phyloP scores from a whole-genome alignment of 2,888 invertebrate species.

The Muscina levida region DNA sequence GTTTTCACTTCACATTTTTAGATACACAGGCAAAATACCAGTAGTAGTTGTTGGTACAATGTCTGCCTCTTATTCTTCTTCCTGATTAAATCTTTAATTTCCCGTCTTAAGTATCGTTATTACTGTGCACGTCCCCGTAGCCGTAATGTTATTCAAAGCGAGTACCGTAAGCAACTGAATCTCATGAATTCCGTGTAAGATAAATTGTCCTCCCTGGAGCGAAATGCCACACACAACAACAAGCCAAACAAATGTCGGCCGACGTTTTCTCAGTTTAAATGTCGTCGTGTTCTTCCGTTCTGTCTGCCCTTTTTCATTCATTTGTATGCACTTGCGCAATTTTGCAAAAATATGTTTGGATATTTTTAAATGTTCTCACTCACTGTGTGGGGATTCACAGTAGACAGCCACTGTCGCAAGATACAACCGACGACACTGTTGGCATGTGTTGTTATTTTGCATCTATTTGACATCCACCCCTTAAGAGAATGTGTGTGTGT shows the following conservation, averaged over 20 bases:
- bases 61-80: constrained; percentile 40
- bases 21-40: constrained; percentile 53
- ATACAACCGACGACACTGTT: constrained; percentile 3
- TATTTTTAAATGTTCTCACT: constrained; percentile 26
- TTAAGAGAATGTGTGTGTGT: constrained; percentile 60
- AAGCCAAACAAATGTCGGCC: background rate
- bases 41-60: constrained; percentile 41
- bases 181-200: constrained; percentile 39
- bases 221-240: constrained; percentile 31
- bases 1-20: constrained; percentile 43
- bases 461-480: constrained; percentile 40
- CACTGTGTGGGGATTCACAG: no score
- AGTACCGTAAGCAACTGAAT: constrained; percentile 59
- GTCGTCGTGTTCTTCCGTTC: constrained; percentile 3
- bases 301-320: constrained; percentile 13
- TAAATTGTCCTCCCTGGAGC: constrained; percentile 57
- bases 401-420: background rate
- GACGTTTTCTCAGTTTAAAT: constrained; percentile 37
- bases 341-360: constrained; percentile 28
- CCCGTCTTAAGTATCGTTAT: constrained; percentile 14
- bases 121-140: constrained; percentile 39
- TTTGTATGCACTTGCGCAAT: constrained; percentile 62
- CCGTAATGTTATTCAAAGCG: constrained; percentile 58
- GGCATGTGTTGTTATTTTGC: constrained; percentile 23
- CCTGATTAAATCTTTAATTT: constrained; percentile 24